Conservation (phyloP, 2,888 invertebrate genomes). For the Nomada fucata region DNA sequence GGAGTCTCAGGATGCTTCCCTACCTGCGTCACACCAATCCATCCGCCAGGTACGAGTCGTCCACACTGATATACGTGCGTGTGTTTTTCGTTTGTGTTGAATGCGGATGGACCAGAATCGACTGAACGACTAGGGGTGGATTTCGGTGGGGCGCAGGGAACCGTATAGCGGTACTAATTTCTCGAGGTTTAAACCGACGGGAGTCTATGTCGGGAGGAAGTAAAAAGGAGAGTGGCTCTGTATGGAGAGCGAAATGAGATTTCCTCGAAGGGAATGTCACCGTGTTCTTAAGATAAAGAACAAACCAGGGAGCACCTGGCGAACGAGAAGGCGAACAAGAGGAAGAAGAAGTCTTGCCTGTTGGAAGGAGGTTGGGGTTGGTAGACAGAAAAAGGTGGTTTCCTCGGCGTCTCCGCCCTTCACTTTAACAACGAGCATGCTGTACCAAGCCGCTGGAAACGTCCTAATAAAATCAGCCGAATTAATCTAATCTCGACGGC, state of each 20-base stretch:
- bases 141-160: conserved; percentile 70
- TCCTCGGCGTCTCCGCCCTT: neutral
- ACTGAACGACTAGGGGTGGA: conserved; percentile 33
- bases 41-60: conserved; percentile 1
- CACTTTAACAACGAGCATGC: conserved; percentile 34
- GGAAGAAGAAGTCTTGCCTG: conserved; percentile 30
- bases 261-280: conserved; percentile 73
- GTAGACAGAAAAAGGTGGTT: neutral
- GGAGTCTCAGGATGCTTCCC: conserved; percentile 33
- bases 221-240: conserved; percentile 50
- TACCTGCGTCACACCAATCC: conserved; percentile 52
- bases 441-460: conserved; percentile 64
- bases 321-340: conserved; percentile 17
- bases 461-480: conserved; percentile 79
- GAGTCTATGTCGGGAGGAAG: conserved; percentile 1
- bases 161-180: conserved; percentile 80
- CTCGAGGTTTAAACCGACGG: conserved; percentile 59
- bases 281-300: conserved; percentile 74
- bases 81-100: conserved; percentile 16
- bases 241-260: conserved; percentile 69
- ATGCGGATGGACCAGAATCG: conserved; percentile 24
- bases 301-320: conserved; percentile 68
- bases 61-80: conserved; percentile 4
- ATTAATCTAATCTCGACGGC: conserved; percentile 79
- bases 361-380: neutral